Evolutionary conservation across 92 coral and sea anemone species (phyloP).

Genomic region (Montipora capitata): DNA sequence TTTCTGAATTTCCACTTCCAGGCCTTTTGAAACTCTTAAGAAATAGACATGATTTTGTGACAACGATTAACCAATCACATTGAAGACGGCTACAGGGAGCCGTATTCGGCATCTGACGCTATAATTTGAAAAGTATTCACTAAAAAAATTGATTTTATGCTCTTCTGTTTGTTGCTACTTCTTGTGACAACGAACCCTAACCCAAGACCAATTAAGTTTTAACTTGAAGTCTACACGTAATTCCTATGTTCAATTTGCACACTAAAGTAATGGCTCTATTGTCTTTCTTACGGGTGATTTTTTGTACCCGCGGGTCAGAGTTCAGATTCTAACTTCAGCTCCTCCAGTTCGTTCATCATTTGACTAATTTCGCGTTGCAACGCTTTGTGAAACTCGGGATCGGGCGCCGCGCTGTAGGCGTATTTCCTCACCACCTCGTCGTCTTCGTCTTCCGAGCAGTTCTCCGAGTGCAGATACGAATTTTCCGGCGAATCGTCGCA

Average conservation of each 20-base stretch:
- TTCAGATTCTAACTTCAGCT: conserved; percentile 83
- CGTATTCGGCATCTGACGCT: too few species aligned
- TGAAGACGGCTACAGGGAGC: too few species aligned
- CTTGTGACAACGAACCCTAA: too few species aligned
- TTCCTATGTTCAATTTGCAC: too few species aligned
- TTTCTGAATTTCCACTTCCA: neutral
- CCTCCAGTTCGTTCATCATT: conserved; percentile 89
- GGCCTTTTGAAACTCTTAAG: neutral
- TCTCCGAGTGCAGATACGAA: conserved; percentile 89
- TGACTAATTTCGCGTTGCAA: conserved; percentile 80
- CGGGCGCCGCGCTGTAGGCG: conserved; percentile 35
- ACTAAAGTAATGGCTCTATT: too few species aligned
- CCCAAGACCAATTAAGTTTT: too few species aligned
- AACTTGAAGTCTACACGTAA: too few species aligned
- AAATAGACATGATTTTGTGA: neutral
- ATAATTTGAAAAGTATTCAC: too few species aligned
- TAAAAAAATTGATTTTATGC: too few species aligned
- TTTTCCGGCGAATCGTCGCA: conserved; percentile 96
- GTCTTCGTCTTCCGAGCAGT: conserved; percentile 87
- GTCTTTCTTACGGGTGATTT: neutral
- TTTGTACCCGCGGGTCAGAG: conserved; percentile 27
- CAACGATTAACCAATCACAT: neutral
- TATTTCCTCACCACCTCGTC: conserved; percentile 46
- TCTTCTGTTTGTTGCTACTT: too few species aligned
- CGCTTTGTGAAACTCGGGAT: conserved; percentile 76